Evolutionary conservation across 2,888 invertebrate genomes (phyloP).

Genomic region (Leucoma salicis): DNA sequence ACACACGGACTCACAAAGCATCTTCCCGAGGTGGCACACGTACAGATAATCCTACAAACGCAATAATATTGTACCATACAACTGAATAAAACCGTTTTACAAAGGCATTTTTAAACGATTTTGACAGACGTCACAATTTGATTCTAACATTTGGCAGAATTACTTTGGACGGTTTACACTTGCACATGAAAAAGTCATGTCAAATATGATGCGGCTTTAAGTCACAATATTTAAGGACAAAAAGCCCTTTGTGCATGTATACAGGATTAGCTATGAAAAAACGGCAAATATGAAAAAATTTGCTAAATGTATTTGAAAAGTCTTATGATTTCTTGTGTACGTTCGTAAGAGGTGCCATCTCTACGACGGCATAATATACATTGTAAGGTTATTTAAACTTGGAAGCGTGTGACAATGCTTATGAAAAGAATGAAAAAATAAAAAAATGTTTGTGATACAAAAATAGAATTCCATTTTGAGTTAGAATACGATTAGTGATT

Average conservation of each 20-base stretch:
- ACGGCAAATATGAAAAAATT: no score
- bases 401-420: background rate
- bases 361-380: no score
- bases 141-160: background rate
- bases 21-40: constrained; percentile 26
- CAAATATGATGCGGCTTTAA: no score
- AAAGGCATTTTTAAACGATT: constrained; percentile 5
- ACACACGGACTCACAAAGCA: constrained; percentile 32
- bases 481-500: constrained; percentile 49
- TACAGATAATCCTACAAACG: constrained; percentile 19
- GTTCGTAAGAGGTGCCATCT: no score
- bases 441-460: constrained; percentile 60
- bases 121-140: constrained; percentile 2
- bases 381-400: background rate
- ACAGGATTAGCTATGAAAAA: no score
- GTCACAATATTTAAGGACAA: no score
- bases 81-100: constrained; percentile 1
- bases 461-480: constrained; percentile 70
- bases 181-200: no score
- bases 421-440: background rate
- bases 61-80: constrained; percentile 17
- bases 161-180: no score
- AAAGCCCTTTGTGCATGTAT: no score
- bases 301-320: no score
- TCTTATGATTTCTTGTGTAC: no score